Evolutionary conservation across 2,113 vertebrate genomes (phyloP), one percentile per base, ranked within the genome.

Genomic region (Parus major): DNA sequence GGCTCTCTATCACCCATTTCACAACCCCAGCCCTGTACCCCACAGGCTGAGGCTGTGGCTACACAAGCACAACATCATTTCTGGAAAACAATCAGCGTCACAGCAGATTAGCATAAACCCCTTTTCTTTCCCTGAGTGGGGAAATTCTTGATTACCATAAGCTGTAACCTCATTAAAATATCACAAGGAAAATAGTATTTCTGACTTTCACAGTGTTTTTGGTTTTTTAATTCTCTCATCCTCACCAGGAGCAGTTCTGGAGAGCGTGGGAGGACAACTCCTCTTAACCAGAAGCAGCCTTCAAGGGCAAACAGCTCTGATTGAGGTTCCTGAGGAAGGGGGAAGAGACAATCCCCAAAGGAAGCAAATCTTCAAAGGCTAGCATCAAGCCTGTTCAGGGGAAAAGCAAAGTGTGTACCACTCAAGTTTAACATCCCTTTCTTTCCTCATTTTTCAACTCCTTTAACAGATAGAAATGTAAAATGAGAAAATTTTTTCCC

Each of bases 111-210:
- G 73, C 47, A 71, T 86, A 94, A 97, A 88, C 11, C 36, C 56
- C 41, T 75, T 95, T 95, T 89, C 91, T 71, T 95, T 90, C 73
- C 72, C 70, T 80, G 72, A 92, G 59, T 76, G 55, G 73, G 63
- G 78, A 94, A 92, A 82, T 86, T 95, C 76, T 75, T 97, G 70
- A 96, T 92, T 94, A 95, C 83, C 94, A 88, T 94, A 93, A 95
- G 15, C 78, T 93, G 56, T 95, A 91, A 95, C 70, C 78, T 96
- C 73, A 88, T 96, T 93, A 95, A 72, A 82, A 82, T 95, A 88
- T 94, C 92, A 94, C 85, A 91, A 91, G 80, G 44, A 87, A 95
- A 81, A 96, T 56, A 28, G 49, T 47, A 75, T 81, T 96, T 93
- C 81, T 96, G 83, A 66, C 53, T 79, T 92, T 92, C 93, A 47